phyloP scores from a whole-genome alignment of 2,888 invertebrate species.

The Ophion ventricosus region DNA sequence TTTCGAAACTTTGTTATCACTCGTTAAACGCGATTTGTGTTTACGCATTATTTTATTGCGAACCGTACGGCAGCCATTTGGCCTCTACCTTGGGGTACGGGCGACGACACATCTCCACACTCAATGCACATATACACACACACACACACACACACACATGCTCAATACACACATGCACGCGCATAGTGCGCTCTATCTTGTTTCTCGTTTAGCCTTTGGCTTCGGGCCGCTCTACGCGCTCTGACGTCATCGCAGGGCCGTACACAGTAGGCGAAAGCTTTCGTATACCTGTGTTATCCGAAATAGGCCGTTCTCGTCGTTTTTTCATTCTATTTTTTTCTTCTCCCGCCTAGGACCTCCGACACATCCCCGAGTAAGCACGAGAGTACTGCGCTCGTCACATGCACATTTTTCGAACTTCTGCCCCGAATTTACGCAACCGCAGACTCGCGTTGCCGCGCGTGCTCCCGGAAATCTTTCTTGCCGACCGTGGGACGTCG shows the following conservation, averaged over 20 bases:
- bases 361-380: neutral
- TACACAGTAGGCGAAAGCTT: constrained; percentile 34
- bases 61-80: constrained; percentile 78
- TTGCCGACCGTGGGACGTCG: constrained; percentile 18
- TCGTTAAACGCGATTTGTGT: constrained; percentile 69
- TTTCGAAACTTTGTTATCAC: neutral
- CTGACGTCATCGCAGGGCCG: constrained; percentile 69
- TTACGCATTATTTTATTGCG: constrained; percentile 77
- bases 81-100: constrained; percentile 69
- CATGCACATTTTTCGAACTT: neutral
- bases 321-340: neutral
- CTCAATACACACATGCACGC: constrained; percentile 15
- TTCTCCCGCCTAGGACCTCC: neutral
- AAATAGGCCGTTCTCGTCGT: neutral
- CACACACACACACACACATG: constrained; percentile 14
- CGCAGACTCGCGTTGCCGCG: neutral
- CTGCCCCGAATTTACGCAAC: constrained; percentile 3
- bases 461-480: neutral
- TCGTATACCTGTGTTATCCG: neutral
- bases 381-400: neutral
- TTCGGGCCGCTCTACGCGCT: constrained; percentile 75
- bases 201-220: constrained; percentile 77
- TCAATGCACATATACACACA: constrained; percentile 18
- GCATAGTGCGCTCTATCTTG: constrained; percentile 45
- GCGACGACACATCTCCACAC: constrained; percentile 34